Conservation (phyloP, 2,888 invertebrate species). For the Cheilosia vernalis region DNA sequence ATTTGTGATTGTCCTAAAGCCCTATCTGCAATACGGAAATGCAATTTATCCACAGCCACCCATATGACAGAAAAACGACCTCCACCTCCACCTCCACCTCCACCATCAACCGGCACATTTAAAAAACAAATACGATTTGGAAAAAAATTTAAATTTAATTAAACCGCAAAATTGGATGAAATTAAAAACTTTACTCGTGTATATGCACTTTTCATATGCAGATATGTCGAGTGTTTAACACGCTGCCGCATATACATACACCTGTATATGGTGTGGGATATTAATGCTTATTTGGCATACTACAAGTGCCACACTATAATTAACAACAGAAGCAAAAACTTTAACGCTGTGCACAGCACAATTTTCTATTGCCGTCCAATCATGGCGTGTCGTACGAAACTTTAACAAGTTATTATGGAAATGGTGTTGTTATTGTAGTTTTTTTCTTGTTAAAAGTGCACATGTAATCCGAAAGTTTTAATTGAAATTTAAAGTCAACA, state of each 20-base stretch:
- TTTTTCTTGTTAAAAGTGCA: background rate
- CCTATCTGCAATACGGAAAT: background rate
- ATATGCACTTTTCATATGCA: slow-evolving; percentile 2
- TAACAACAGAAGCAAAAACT: slow-evolving; percentile 30
- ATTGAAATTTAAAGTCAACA: slow-evolving; percentile 50
- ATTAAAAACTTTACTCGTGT: slow-evolving; percentile 52
- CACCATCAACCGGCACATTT: background rate
- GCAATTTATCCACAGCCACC: background rate
- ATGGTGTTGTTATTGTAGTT: background rate
- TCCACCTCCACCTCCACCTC: background rate
- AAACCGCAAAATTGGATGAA: slow-evolving; percentile 61
- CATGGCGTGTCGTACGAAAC: slow-evolving; percentile 4
- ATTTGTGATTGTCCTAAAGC: background rate
- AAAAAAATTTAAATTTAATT: slow-evolving; percentile 60
- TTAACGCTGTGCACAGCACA: background rate
- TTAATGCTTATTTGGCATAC: slow-evolving; percentile 25
- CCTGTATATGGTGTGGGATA: background rate
- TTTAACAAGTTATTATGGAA: slow-evolving; percentile 34
- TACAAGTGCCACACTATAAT: slow-evolving; percentile 4
- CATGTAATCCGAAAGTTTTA: slow-evolving; percentile 23
- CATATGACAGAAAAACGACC: background rate
- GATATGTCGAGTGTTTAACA: slow-evolving; percentile 19
- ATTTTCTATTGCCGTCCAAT: slow-evolving; percentile 14
- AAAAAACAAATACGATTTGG: slow-evolving; percentile 2
- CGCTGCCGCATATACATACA: background rate